Percentiles rank a stretch among this genome's conserved stretches.
phyloP scores from a whole-genome alignment of 2,888 invertebrate genomes.

The Nezara viridula region DNA sequence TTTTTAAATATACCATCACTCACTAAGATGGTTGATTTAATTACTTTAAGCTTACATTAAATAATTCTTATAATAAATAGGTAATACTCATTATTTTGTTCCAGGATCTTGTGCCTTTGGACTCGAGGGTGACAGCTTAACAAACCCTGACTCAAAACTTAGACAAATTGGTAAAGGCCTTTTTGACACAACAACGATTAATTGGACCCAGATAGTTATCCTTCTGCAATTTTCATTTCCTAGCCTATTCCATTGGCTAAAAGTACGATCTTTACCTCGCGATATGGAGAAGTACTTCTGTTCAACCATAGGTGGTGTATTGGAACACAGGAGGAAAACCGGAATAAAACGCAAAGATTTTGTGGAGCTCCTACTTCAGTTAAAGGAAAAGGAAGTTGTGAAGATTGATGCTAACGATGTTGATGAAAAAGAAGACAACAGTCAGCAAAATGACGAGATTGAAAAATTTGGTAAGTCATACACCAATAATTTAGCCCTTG shows the following conservation, averaged over 20 bases:
- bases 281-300: conserved; percentile 48
- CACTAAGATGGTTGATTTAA: no score
- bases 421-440: conserved; percentile 39
- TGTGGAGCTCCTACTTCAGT: conserved; percentile 59
- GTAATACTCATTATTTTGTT: background rate
- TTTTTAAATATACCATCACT: no score
- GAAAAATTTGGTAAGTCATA: conserved; percentile 43
- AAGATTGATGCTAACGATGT: conserved; percentile 43
- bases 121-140: conserved; percentile 52
- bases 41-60: no score
- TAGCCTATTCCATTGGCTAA: background rate
- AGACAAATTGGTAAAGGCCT: conserved; percentile 54
- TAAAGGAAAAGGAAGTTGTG: conserved; percentile 60
- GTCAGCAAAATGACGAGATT: background rate
- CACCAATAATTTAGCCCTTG: no score
- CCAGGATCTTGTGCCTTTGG: conserved; percentile 61
- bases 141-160: conserved; percentile 57
- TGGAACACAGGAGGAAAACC: conserved; percentile 56
- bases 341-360: conserved; percentile 58
- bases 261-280: conserved; percentile 47
- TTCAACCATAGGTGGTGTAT: conserved; percentile 43
- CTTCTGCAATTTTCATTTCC: conserved; percentile 34
- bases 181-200: background rate
- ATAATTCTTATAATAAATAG: background rate
- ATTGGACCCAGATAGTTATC: background rate